phyloP scores from a whole-genome alignment of 2,113 vertebrate species.

The Mixornis gularis region DNA sequence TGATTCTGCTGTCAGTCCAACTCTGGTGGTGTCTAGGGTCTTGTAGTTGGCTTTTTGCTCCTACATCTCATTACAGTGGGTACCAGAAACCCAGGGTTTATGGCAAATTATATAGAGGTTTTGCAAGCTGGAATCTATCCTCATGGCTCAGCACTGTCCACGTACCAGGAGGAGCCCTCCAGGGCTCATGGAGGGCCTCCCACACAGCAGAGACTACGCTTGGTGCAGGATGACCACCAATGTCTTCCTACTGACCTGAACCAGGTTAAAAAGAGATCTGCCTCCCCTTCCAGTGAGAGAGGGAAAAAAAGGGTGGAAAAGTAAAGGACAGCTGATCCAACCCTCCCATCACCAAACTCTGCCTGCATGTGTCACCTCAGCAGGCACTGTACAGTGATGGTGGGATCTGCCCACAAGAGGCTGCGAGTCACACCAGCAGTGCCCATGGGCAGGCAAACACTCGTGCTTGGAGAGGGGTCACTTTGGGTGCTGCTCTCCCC shows the following conservation, averaged over 20 bases:
- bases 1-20: neutral
- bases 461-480: neutral
- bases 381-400: fast-evolving
- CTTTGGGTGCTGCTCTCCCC: neutral
- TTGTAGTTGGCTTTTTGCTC: neutral
- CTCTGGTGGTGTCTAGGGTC: neutral
- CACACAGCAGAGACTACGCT: neutral
- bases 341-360: neutral
- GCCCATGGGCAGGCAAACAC: neutral
- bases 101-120: neutral
- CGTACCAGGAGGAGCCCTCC: neutral
- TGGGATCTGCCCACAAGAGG: neutral
- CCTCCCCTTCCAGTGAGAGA: neutral
- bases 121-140: neutral
- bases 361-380: neutral
- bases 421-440: fast-evolving
- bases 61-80: neutral
- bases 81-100: neutral
- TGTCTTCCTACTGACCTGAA: neutral
- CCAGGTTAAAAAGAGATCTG: neutral
- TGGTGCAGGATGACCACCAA: neutral
- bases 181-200: neutral
- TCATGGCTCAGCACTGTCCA: neutral
- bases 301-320: neutral
- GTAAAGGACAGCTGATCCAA: neutral